Evolutionary conservation across 2,888 invertebrate species (phyloP).

Genomic region (Macaria liturata): DNA sequence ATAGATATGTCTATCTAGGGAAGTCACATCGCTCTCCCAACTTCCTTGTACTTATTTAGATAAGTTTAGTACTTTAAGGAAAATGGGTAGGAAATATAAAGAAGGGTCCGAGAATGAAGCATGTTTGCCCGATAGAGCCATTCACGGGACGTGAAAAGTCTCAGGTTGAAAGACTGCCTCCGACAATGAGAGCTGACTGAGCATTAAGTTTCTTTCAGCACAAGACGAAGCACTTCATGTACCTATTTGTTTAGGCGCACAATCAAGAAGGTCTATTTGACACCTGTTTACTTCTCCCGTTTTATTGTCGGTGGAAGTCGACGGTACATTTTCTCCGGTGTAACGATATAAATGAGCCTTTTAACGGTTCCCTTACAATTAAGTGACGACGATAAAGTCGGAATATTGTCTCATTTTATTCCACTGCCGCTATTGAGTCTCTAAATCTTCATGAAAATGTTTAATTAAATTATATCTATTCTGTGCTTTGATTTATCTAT

Average conservation of each 20-base stretch:
- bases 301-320: constrained; percentile 45
- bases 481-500: constrained; percentile 3
- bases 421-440: constrained; percentile 27
- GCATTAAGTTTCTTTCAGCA: constrained; percentile 20
- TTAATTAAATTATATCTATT: constrained; percentile 13
- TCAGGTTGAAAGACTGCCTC: constrained; percentile 17
- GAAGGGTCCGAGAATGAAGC: constrained; percentile 7
- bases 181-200: constrained; percentile 24
- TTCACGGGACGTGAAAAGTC: constrained; percentile 20
- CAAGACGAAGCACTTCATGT: constrained; percentile 13
- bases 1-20: no score
- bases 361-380: constrained; percentile 37
- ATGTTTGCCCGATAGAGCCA: constrained; percentile 17
- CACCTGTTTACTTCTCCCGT: constrained; percentile 44
- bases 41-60: no score
- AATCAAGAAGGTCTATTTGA: constrained; percentile 33
- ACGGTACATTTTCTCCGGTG: constrained; percentile 35
- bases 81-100: constrained; percentile 6
- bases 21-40: no score
- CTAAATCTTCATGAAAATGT: constrained; percentile 17
- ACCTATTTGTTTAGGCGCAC: constrained; percentile 21
- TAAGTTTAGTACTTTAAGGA: no score
- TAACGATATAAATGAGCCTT: constrained; percentile 35
- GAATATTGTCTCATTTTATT: constrained; percentile 26
- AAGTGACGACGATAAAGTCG: constrained; percentile 32